phyloP scores from a whole-genome alignment of 2,797 vertebrate species.

The Brachyalestes nurse region DNA sequence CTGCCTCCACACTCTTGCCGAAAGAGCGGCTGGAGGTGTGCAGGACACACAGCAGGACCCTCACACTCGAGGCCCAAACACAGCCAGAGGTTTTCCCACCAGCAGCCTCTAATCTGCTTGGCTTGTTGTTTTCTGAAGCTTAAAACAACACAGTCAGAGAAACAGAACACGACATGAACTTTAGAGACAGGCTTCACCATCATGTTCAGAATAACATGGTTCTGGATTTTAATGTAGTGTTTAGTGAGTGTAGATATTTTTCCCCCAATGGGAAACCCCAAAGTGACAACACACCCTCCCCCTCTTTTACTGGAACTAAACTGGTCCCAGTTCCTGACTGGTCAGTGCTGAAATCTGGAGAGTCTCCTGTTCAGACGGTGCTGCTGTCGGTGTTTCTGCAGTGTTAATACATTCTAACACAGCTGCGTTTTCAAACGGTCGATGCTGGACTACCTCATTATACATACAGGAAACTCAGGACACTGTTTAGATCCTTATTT shows the following conservation, averaged over 20 bases:
- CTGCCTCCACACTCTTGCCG: not conserved
- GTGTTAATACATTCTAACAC: too few relatives aligned
- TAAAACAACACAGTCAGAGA: not conserved
- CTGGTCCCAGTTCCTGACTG: too few relatives aligned
- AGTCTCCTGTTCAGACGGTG: too few relatives aligned
- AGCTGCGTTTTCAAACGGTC: too few relatives aligned
- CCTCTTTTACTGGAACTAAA: constrained; percentile 22
- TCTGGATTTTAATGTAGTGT: not conserved
- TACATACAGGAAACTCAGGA: too few relatives aligned
- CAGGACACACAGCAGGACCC: not conserved
- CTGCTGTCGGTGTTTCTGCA: too few relatives aligned
- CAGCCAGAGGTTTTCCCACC: not conserved
- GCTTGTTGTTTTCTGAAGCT: not conserved
- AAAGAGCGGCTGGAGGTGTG: not conserved
- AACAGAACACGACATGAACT: not conserved
- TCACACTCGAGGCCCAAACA: not conserved
- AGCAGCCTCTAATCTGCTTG: not conserved
- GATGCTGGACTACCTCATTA: too few relatives aligned
- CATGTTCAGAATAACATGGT: not conserved
- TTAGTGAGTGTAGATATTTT: not conserved
- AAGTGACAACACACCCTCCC: constrained; percentile 37
- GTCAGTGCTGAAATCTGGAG: too few relatives aligned
- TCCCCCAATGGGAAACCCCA: constrained; percentile 48
- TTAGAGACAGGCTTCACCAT: not conserved
- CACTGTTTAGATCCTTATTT: too few relatives aligned